Percentiles rank a stretch among this genome's conserved stretches.
These are phyloP conservation scores for Amphipyra tragopoginis DNA, from an alignment of 2,888 invertebrate species.

Conservation along the genomic window DNA sequence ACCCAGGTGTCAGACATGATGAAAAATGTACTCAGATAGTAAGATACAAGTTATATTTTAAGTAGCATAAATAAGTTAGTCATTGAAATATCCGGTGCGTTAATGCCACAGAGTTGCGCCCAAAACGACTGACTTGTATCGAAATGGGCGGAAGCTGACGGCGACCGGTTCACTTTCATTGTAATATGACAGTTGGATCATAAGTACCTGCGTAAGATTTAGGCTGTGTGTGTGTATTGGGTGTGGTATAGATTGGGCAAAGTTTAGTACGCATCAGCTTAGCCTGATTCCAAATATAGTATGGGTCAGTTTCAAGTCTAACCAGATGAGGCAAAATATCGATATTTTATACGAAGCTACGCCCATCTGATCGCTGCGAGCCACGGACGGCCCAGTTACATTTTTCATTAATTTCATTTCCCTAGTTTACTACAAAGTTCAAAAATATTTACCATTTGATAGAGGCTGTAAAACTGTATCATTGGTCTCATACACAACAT, in stretches of 20 bases:
- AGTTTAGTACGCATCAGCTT: neutral
- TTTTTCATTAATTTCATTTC: no score
- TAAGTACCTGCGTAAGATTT: slow-evolving; percentile 30
- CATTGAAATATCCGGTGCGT: slow-evolving; percentile 42
- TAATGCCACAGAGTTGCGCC: slow-evolving; percentile 36
- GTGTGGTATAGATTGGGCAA: slow-evolving; percentile 9
- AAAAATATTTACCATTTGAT: no score
- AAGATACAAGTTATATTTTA: slow-evolving; percentile 14
- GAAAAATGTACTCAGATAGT: neutral
- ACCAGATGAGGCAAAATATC: neutral
- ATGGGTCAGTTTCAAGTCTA: neutral
- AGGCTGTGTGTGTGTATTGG: slow-evolving; percentile 1
- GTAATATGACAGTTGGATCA: slow-evolving; percentile 17
- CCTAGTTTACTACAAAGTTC: no score
- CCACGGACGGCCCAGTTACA: no score
- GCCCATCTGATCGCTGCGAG: no score
- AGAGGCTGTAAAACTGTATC: no score
- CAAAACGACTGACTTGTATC: slow-evolving; percentile 34
- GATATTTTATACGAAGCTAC: neutral
- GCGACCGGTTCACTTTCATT: slow-evolving; percentile 27
- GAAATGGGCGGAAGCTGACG: slow-evolving; percentile 45
- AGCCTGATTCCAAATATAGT: neutral
- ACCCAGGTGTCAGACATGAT: no score
- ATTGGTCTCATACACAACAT: no score
- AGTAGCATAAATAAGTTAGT: slow-evolving; percentile 1